These are phyloP conservation scores for Stenichneumon culpator DNA, from an alignment of 2,888 invertebrate genomes.

Conservation along the genomic window DNA sequence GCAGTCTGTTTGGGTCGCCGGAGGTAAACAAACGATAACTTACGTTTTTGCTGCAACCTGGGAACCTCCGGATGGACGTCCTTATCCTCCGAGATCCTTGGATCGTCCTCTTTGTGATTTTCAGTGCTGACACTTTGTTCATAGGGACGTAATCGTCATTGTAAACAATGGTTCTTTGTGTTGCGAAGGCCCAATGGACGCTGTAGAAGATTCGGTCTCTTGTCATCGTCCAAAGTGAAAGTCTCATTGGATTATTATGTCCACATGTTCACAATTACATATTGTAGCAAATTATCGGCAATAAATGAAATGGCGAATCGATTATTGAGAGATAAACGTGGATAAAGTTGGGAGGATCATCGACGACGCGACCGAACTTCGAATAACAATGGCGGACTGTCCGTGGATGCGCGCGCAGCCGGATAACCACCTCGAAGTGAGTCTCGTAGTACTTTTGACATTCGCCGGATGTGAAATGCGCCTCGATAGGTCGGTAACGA, in stretches of 20 bases:
- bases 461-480: not conserved
- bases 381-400: not conserved
- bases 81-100: not conserved
- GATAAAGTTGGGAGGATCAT: not conserved
- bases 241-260: too few species aligned
- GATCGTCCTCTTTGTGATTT: not conserved
- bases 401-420: not conserved
- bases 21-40: too few species aligned
- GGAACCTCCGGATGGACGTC: not conserved
- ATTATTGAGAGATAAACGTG: not conserved
- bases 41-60: not conserved
- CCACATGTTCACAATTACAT: too few species aligned
- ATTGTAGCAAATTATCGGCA: not conserved
- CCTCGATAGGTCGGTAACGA: not conserved
- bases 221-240: too few species aligned
- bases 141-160: not conserved
- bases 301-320: not conserved
- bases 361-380: not conserved
- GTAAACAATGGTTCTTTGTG: not conserved
- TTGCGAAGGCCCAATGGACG: too few species aligned
- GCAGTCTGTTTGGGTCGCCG: too few species aligned
- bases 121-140: not conserved
- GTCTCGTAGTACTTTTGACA: not conserved
- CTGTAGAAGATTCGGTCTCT: too few species aligned
- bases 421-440: not conserved